These are phyloP conservation scores for Halesus radiatus DNA, from an alignment of 1,140 invertebrate species.

Conservation along the genomic window DNA sequence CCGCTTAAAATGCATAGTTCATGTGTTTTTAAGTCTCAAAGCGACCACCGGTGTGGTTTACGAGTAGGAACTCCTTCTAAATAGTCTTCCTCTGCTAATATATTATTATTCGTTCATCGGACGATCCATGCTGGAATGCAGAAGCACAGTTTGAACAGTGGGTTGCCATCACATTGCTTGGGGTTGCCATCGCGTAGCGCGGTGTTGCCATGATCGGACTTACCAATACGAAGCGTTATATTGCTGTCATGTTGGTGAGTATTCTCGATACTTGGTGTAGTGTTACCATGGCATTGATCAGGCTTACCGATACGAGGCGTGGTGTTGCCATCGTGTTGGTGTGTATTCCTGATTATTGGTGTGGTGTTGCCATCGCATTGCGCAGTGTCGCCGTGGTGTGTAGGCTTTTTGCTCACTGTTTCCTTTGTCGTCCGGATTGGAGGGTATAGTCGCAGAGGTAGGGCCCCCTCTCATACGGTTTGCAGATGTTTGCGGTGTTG, in stretches of 20 bases:
- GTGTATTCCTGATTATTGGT: no score
- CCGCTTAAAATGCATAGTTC: conserved; percentile 17
- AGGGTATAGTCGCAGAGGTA: conserved; percentile 46
- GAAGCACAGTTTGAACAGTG: conserved; percentile 51
- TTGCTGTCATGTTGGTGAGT: no score
- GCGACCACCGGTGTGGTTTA: conserved; percentile 6
- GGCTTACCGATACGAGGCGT: no score
- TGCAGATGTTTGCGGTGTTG: conserved; percentile 66
- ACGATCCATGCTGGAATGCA: conserved; percentile 41
- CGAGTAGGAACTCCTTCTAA: conserved; percentile 4
- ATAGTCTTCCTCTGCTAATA: conserved; percentile 42
- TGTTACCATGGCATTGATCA: no score
- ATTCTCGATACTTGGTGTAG: no score
- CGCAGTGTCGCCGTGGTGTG: background rate
- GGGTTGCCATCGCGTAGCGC: no score
- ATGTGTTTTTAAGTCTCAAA: conserved; percentile 17
- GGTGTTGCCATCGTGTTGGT: no score
- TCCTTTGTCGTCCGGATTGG: conserved; percentile 23
- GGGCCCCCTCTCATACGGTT: conserved; percentile 64
- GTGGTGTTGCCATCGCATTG: conserved; percentile 34
- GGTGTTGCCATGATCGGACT: no score
- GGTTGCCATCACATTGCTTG: conserved; percentile 35
- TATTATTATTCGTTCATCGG: background rate
- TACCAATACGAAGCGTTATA: no score
- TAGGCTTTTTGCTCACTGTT: conserved; percentile 28